Percentiles rank a stretch among this genome's conserved stretches.
phyloP scores from a whole-genome alignment of 2,888 invertebrate genomes.

The Latheticus oryzae region DNA sequence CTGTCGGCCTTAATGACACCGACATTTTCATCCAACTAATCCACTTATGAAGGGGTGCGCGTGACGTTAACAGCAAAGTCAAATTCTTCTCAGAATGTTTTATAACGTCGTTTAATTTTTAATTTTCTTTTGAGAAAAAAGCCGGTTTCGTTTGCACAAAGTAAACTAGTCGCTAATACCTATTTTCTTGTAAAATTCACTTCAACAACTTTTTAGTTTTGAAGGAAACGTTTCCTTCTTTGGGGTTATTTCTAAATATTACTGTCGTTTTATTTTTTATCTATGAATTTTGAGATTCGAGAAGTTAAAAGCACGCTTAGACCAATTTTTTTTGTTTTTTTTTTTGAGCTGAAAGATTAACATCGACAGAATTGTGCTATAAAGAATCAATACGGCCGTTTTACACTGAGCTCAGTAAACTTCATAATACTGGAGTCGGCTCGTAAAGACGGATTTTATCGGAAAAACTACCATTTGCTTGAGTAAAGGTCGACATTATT shows the following conservation, averaged over 20 bases:
- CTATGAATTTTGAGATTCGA: constrained; percentile 21
- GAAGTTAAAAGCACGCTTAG: constrained; percentile 11
- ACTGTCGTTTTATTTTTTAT: constrained; percentile 24
- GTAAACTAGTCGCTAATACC: constrained; percentile 9
- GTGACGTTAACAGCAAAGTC: constrained; percentile 33
- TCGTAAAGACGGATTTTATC: constrained; percentile 35
- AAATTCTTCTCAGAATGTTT: constrained; percentile 22
- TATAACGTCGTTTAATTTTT: constrained; percentile 31
- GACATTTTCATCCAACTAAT: constrained; percentile 32
- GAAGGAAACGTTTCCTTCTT: too few relatives aligned
- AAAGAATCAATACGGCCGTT: constrained; percentile 37
- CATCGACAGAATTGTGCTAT: constrained; percentile 25
- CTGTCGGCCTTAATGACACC: constrained; percentile 28
- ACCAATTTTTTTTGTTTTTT: constrained; percentile 1
- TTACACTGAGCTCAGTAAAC: constrained; percentile 34
- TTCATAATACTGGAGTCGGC: constrained; percentile 26
- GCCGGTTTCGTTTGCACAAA: constrained; percentile 6
- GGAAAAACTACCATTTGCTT: constrained; percentile 29
- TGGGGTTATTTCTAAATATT: constrained; percentile 21
- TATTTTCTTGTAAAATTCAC: constrained; percentile 22
- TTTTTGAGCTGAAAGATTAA: constrained; percentile 1
- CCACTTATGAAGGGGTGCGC: constrained; percentile 31
- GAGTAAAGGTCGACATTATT: constrained; percentile 30
- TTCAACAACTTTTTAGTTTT: constrained; percentile 40
- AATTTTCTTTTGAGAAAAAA: constrained; percentile 21